Evolutionary conservation across 2,797 vertebrate genomes (phyloP).

Genomic region (Avahi laniger): DNA sequence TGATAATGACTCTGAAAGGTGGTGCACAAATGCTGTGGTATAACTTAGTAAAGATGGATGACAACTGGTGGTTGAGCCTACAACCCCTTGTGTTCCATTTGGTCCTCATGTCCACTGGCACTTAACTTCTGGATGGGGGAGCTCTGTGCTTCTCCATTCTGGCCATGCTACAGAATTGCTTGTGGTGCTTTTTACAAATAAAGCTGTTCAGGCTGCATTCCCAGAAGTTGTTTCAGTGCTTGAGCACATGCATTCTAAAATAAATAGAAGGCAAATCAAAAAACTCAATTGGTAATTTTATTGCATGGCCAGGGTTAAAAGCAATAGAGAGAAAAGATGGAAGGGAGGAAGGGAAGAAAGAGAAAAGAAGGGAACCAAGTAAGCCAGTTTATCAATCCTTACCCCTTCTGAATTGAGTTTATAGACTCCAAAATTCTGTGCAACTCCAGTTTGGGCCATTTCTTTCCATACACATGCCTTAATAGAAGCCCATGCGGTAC

Average conservation of each 20-base stretch:
- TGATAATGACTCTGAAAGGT: not conserved
- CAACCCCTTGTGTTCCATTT: not conserved
- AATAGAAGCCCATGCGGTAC: not conserved
- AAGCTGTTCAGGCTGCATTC: not conserved
- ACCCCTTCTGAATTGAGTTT: not conserved
- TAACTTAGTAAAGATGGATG: not conserved
- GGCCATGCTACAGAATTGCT: not conserved
- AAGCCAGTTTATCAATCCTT: not conserved
- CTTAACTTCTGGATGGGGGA: not conserved
- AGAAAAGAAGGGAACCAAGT: not conserved
- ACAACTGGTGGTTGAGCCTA: not conserved
- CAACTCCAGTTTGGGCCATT: not conserved
- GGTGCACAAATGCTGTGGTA: not conserved
- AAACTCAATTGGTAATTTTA: not conserved
- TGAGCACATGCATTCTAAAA: not conserved
- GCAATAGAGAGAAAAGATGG: not conserved
- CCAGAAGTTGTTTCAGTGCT: constrained; percentile 10
- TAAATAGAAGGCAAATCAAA: not conserved
- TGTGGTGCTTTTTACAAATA: not conserved
- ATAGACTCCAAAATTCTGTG: not conserved
- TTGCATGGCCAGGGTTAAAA: not conserved
- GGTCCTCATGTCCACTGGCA: not conserved
- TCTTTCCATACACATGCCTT: not conserved
- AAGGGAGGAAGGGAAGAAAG: not conserved
- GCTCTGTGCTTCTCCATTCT: not conserved